Evolutionary conservation across 2,888 invertebrate species (phyloP).

Genomic region (Leucophenga montana): DNA sequence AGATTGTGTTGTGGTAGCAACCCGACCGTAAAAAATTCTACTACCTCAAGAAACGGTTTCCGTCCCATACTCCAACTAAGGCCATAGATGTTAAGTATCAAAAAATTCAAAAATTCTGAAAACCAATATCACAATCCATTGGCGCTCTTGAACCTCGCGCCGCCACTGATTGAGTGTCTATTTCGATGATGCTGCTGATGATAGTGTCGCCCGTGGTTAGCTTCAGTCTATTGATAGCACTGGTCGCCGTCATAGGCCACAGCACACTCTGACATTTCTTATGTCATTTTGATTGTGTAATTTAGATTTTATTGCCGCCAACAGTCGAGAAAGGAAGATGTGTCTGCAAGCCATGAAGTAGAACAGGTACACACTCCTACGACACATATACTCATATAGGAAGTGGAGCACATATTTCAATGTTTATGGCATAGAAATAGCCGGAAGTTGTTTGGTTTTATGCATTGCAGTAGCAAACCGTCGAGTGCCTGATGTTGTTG

Average conservation of each 20-base stretch:
- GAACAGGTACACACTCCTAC: conserved; percentile 8
- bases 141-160: too few relatives aligned
- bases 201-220: too few relatives aligned
- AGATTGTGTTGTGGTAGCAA: too few relatives aligned
- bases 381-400: too few relatives aligned
- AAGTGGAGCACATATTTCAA: conserved; percentile 39
- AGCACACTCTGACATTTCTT: conserved; percentile 53
- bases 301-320: conserved; percentile 58
- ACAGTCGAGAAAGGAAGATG: conserved; percentile 38
- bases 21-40: too few relatives aligned
- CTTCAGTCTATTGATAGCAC: conserved; percentile 46
- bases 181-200: neutral
- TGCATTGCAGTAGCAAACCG: conserved; percentile 30
- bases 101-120: too few relatives aligned
- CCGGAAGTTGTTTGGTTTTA: conserved; percentile 58
- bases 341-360: conserved; percentile 37
- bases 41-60: too few relatives aligned
- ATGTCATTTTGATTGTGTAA: conserved; percentile 62
- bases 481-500: neutral
- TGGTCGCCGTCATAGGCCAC: conserved; percentile 28
- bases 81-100: too few relatives aligned
- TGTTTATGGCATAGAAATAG: conserved; percentile 12
- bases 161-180: neutral
- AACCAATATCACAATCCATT: too few relatives aligned
- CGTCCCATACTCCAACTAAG: too few relatives aligned